A percentile compares a stretch with the other conserved stretches of the same genome.
Evolutionary conservation across 2,113 vertebrate genomes (phyloP).

Genomic region (Nothoprocta perdicaria): DNA sequence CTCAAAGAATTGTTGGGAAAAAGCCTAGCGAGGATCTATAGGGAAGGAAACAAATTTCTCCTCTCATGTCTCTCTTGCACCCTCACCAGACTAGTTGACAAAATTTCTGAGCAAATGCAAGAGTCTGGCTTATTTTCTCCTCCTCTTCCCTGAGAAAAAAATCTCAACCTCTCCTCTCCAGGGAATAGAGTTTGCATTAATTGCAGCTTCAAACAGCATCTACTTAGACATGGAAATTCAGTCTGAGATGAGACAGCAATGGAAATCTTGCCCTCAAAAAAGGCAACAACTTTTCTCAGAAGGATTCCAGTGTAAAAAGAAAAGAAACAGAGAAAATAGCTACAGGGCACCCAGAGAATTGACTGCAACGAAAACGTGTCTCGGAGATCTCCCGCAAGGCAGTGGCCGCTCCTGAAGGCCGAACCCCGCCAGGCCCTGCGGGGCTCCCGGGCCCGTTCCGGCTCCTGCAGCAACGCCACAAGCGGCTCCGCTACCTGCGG

Average conservation of each 20-base stretch:
- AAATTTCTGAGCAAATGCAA: not conserved
- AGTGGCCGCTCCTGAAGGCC: slow-evolving; percentile 31
- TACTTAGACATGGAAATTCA: slow-evolving; percentile 57
- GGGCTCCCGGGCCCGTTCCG: not conserved
- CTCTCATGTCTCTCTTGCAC: not conserved
- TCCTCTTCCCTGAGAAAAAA: slow-evolving; percentile 23
- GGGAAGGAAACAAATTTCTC: not conserved
- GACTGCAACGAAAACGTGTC: slow-evolving; percentile 51
- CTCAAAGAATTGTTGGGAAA: not conserved
- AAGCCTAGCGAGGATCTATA: not conserved
- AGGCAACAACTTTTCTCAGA: slow-evolving; percentile 30
- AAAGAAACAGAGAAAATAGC: slow-evolving; percentile 48
- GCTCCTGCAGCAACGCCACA: too few species aligned
- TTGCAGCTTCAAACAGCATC: slow-evolving; percentile 65
- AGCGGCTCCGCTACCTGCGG: too few species aligned
- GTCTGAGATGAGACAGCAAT: slow-evolving; percentile 32
- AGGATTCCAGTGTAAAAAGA: slow-evolving; percentile 40
- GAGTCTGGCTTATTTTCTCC: not conserved
- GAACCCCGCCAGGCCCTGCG: slow-evolving; percentile 40
- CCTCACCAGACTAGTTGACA: not conserved
- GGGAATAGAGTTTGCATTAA: slow-evolving; percentile 55
- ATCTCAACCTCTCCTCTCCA: slow-evolving; percentile 1
- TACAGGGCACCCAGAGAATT: slow-evolving; percentile 37
- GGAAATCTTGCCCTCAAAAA: slow-evolving; percentile 47
- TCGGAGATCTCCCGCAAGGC: slow-evolving; percentile 56